Base-by-base conservation (phyloP, 2,888 invertebrate genomes). In the Calliphora vomitoria region DNA sequence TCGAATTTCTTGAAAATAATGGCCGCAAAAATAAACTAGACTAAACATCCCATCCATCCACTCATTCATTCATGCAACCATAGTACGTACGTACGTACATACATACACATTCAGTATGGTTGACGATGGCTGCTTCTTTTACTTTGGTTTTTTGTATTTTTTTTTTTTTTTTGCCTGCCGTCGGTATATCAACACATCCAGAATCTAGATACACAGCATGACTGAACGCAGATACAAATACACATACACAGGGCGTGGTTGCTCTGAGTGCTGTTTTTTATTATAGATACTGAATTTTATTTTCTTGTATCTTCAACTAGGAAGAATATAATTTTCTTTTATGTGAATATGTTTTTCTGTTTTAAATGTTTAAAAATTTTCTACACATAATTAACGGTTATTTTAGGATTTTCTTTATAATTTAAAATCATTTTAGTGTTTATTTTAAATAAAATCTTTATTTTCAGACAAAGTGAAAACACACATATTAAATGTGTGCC, bases 211-310 rank as follows among this genome's bases (percentile, higher is more conserved):
- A 80, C 66, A 60, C 68, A 80, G 31, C 62, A 75, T 60, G 53
- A 44, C 18, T n/a, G 44, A 75, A 38, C 4, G n/a, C 13, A 62
- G 25, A 44, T 62, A 53, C 50, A 68, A 53, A 55, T 15, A 53
- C 50, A 62, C 62, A 47, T 15, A 66, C 38, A 60, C 55, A 79
- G 87, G 87, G 87, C 85, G 87, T 87, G 87, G 87, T 80, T 85
- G 74, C 31, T 72, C 4, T 25, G 62, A 68, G 25, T 58, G 74
- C 0, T 47, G 11, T 60, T 11, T 60, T 50, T 68, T 53, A 20
- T 74, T 74, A 31, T 85, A 69, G 68, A 85, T 74, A 85, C 74
- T 35, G 55, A 79, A 60, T 35, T 66, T 68, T 50, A 35, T 64
- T 18, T 31, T 35, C 44, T 47, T 72, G 20, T 5, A 62, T 71